phyloP scores from a whole-genome alignment of 2,888 invertebrate species.

The Coronaproctus castanopsis region DNA sequence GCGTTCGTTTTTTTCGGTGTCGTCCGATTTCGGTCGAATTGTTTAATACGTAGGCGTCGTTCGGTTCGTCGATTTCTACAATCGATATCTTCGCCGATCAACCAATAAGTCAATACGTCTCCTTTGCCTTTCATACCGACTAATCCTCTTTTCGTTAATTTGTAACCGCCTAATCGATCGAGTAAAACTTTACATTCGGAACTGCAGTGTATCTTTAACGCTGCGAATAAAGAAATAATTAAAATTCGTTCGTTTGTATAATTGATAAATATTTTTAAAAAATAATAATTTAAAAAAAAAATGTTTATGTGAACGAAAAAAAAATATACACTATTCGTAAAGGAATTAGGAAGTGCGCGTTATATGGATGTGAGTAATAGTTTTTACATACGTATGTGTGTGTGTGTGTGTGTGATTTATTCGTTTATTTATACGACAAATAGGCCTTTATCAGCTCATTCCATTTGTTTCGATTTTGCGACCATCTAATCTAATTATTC shows the following conservation, averaged over 20 bases:
- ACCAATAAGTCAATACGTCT: slow-evolving; percentile 63
- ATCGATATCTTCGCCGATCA: slow-evolving; percentile 49
- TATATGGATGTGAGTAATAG: too few relatives aligned
- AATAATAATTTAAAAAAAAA: not conserved
- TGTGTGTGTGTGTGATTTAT: too few relatives aligned
- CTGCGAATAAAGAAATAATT: slow-evolving; percentile 28
- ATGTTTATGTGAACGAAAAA: not conserved
- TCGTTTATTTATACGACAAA: too few relatives aligned
- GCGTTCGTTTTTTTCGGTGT: slow-evolving; percentile 2
- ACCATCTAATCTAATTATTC: too few relatives aligned
- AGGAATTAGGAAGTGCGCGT: too few relatives aligned
- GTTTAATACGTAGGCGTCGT: slow-evolving; percentile 27
- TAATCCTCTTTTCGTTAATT: slow-evolving; percentile 50
- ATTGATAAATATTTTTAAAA: not conserved
- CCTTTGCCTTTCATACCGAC: slow-evolving; percentile 69
- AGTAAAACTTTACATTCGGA: slow-evolving; percentile 45
- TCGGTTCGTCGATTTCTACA: slow-evolving; percentile 36
- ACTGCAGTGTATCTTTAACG: slow-evolving; percentile 66
- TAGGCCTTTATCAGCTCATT: too few relatives aligned
- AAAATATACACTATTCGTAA: too few relatives aligned
- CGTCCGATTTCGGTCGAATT: slow-evolving; percentile 7
- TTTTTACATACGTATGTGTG: too few relatives aligned
- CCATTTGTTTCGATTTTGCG: too few relatives aligned
- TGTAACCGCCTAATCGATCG: slow-evolving; percentile 52
- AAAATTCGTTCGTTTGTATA: not conserved